phyloP scores from a whole-genome alignment of 2,797 vertebrate species.

The Scarus forsteni region DNA sequence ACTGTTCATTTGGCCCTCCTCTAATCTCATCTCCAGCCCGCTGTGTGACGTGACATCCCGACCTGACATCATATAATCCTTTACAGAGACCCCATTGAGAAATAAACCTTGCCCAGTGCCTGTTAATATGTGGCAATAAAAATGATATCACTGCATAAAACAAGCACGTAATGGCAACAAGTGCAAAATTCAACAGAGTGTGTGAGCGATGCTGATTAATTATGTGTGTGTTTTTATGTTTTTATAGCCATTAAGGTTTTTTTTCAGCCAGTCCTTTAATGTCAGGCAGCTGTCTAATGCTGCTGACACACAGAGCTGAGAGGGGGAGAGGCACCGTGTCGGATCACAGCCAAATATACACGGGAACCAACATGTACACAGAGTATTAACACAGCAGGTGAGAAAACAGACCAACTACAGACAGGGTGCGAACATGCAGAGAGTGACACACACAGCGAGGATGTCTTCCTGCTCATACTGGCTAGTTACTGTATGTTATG shows the following conservation, averaged over 20 bases:
- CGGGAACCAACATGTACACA: slow-evolving; percentile 25
- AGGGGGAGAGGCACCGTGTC: slow-evolving; percentile 13
- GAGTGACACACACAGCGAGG: slow-evolving; percentile 28
- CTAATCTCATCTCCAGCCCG: slow-evolving; percentile 61
- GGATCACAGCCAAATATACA: slow-evolving; percentile 45
- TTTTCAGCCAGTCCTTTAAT: slow-evolving; percentile 48
- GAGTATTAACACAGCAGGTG: slow-evolving; percentile 49
- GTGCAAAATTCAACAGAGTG: slow-evolving; percentile 45
- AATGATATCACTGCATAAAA: slow-evolving; percentile 68
- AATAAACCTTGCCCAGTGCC: slow-evolving; percentile 57
- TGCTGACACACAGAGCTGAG: slow-evolving; percentile 32
- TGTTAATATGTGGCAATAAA: slow-evolving; percentile 65
- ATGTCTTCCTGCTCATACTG: slow-evolving; percentile 13
- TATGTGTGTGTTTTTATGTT: slow-evolving; percentile 27
- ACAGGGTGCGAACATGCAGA: slow-evolving; percentile 44
- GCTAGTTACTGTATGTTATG: background rate
- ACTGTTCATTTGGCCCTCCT: slow-evolving; percentile 46
- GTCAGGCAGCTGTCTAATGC: slow-evolving; percentile 43
- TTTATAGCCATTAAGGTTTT: slow-evolving; percentile 31
- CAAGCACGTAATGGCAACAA: slow-evolving; percentile 55
- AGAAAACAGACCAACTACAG: slow-evolving; percentile 42
- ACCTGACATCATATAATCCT: slow-evolving; percentile 71
- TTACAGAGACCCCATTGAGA: slow-evolving; percentile 43
- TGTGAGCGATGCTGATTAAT: slow-evolving; percentile 28
- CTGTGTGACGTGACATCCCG: slow-evolving; percentile 49